A percentile compares a stretch with the other conserved stretches of the same genome.
Conservation (phyloP, 2,888 invertebrate species). For the Cyaniris semiargus region DNA sequence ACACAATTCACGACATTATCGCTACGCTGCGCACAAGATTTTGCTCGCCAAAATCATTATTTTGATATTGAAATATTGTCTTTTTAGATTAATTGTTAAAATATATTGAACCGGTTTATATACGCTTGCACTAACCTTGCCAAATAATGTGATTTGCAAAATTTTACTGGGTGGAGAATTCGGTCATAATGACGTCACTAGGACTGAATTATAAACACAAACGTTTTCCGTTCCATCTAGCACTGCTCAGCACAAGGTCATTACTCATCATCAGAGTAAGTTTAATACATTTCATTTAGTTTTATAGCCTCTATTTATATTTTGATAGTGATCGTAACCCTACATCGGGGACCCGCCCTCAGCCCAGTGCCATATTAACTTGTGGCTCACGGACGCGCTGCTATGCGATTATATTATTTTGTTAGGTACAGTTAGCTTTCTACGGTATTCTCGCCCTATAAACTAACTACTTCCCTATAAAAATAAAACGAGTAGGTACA, state of each 20-base stretch:
- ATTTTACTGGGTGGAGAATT: constrained; percentile 59
- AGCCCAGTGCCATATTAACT: constrained; percentile 53
- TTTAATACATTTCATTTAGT: constrained; percentile 68
- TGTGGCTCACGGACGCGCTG: constrained; percentile 44
- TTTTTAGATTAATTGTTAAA: background rate
- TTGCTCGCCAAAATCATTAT: constrained; percentile 49
- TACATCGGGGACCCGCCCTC: constrained; percentile 68
- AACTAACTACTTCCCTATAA: background rate
- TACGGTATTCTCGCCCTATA: constrained; percentile 30
- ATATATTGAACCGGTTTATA: constrained; percentile 22
- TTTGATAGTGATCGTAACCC: constrained; percentile 53
- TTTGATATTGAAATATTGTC: constrained; percentile 19
- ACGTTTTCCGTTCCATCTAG: constrained; percentile 67
- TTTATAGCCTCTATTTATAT: constrained; percentile 67
- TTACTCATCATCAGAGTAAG: constrained; percentile 58
- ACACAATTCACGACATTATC: constrained; percentile 62
- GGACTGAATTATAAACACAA: constrained; percentile 73
- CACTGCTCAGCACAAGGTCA: constrained; percentile 71
- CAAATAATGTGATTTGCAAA: constrained; percentile 48
- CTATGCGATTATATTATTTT: constrained; percentile 37
- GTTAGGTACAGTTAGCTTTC: constrained; percentile 34
- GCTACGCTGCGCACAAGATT: constrained; percentile 56
- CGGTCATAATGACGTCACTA: constrained; percentile 73
- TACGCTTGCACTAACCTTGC: constrained; percentile 19
- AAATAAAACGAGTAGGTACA: constrained; percentile 1